Conservation (phyloP, 2,797 vertebrate species). For the Cyclopterus lumpus region DNA sequence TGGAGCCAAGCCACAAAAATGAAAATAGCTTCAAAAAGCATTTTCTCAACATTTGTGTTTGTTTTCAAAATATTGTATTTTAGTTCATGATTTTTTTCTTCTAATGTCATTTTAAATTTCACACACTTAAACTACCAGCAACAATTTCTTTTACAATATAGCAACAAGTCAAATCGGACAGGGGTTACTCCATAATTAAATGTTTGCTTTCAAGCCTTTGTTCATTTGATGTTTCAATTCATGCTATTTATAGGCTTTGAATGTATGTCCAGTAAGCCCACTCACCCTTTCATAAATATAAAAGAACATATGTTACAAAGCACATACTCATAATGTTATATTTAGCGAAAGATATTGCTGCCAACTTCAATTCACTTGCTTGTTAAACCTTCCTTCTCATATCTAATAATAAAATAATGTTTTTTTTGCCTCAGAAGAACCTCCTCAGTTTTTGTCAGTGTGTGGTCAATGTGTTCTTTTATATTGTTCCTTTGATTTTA, state of each 20-base stretch:
- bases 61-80: neutral
- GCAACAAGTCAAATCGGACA: neutral
- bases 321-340: neutral
- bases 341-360: neutral
- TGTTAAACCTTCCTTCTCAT: neutral
- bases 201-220: neutral
- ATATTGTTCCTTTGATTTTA: no score
- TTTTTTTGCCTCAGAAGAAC: neutral
- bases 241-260: neutral
- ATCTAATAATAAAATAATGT: neutral
- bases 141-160: neutral
- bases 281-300: neutral
- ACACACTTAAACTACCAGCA: neutral
- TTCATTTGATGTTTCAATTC: neutral
- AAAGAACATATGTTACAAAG: neutral
- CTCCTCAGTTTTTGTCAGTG: neutral
- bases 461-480: neutral
- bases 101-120: neutral
- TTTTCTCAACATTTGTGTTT: slow-evolving; percentile 2
- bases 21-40: slow-evolving; percentile 23
- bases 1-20: neutral
- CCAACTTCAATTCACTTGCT: neutral
- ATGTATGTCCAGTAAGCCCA: neutral
- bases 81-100: neutral
- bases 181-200: neutral